phyloP scores from a whole-genome alignment of 2,888 invertebrate genomes.

The Apomyelois bistriatella region DNA sequence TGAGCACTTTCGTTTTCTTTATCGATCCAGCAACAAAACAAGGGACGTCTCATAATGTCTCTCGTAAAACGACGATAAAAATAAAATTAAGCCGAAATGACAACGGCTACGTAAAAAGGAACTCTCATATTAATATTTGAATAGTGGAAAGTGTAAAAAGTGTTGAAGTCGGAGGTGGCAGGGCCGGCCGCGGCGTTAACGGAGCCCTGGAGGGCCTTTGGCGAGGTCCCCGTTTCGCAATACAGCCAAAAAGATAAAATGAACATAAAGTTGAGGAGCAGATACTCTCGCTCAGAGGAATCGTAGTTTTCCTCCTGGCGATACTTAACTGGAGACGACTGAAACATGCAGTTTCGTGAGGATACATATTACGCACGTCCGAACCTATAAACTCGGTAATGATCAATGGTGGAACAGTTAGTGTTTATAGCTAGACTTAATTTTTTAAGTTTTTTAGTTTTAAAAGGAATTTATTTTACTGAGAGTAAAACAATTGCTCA shows the following conservation, averaged over 20 bases:
- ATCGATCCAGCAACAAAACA: slow-evolving; percentile 18
- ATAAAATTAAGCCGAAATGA: slow-evolving; percentile 43
- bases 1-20: slow-evolving; percentile 30
- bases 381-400: background rate
- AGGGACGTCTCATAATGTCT: slow-evolving; percentile 27
- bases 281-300: slow-evolving; percentile 74
- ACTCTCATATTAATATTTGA: slow-evolving; percentile 67
- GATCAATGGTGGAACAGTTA: slow-evolving; percentile 11
- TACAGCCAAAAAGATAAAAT: slow-evolving; percentile 78
- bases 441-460: no score
- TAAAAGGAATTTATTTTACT: no score
- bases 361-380: slow-evolving; percentile 32
- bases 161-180: slow-evolving; percentile 59
- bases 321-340: slow-evolving; percentile 63
- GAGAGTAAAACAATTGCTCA: no score
- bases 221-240: slow-evolving; percentile 69
- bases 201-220: slow-evolving; percentile 75
- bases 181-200: slow-evolving; percentile 68
- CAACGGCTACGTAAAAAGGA: slow-evolving; percentile 32
- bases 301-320: slow-evolving; percentile 74
- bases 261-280: slow-evolving; percentile 77
- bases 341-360: slow-evolving; percentile 57
- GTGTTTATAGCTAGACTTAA: no score
- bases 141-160: slow-evolving; percentile 68
- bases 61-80: slow-evolving; percentile 32